These are phyloP conservation scores for Amiota minor DNA, from an alignment of 2,888 invertebrate genomes.

Conservation along the genomic window DNA sequence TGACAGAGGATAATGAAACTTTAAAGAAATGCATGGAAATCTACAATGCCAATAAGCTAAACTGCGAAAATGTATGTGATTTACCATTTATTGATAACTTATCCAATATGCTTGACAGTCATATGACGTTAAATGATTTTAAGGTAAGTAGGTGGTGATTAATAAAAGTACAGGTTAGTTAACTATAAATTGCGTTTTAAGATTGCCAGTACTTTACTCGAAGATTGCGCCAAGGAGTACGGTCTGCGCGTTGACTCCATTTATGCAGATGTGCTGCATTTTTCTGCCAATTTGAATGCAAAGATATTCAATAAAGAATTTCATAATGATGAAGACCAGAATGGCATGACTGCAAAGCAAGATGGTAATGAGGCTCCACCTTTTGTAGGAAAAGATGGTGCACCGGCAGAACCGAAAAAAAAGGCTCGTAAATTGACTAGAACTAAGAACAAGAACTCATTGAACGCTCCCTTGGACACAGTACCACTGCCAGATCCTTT, in stretches of 20 bases:
- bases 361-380: slow-evolving; percentile 42
- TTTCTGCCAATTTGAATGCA: slow-evolving; percentile 78
- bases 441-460: slow-evolving; percentile 71
- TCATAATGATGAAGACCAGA: slow-evolving; percentile 53
- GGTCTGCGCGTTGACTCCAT: slow-evolving; percentile 89
- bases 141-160: slow-evolving; percentile 77
- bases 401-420: slow-evolving; percentile 57
- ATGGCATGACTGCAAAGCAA: slow-evolving; percentile 49
- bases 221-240: slow-evolving; percentile 92
- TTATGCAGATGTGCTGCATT: slow-evolving; percentile 85
- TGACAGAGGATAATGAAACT: slow-evolving; percentile 77
- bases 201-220: slow-evolving; percentile 88
- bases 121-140: slow-evolving; percentile 80
- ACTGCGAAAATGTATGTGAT: slow-evolving; percentile 90
- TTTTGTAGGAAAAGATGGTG: slow-evolving; percentile 49
- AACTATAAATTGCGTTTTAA: slow-evolving; percentile 65
- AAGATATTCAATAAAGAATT: slow-evolving; percentile 62
- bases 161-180: neutral
- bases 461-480: slow-evolving; percentile 72
- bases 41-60: slow-evolving; percentile 91
- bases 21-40: slow-evolving; percentile 84
- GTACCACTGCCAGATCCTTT: slow-evolving; percentile 76
- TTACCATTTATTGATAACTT: slow-evolving; percentile 90
- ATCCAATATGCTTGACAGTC: slow-evolving; percentile 82
- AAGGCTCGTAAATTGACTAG: slow-evolving; percentile 65